Base-by-base conservation (phyloP, 2,888 invertebrate species). In the Drosophila monieri region DNA sequence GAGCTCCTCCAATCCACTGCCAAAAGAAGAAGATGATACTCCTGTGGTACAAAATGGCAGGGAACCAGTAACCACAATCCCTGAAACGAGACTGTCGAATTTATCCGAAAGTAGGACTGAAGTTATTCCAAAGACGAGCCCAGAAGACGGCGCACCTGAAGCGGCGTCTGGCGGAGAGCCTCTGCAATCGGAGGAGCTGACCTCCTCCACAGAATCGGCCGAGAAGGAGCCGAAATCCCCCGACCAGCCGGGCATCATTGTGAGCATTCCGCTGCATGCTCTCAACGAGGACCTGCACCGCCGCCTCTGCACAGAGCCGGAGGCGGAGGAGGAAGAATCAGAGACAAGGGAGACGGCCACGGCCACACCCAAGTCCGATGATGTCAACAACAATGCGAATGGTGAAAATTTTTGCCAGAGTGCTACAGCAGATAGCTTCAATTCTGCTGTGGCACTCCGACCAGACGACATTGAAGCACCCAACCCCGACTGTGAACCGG, bases 361-460 rank as follows among this genome's bases (percentile, higher is more conserved):
- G 18, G 18, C 35, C 2, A 14, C 54, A 6, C 44, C n/a, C 14
- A 77, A 83, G 1, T n/a, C 49, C n/a, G 85, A 83, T 21, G 85
- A 87, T 43, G 72, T 87, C 0, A 86, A 83, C 18, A 85, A 80
- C 52, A 88, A 84, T 66, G 78, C 41, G 3, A 84, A 80, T 52
- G 55, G 43, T 37, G 87, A 84, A 73, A 71, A 88, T 89, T 89
- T 89, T 88, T 76, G 77, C 65, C 75, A 74, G 74, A 77, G 85
- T 88, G 88, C 88, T 76, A 81, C 80, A 77, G 87, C 77, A 74
- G 89, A 69, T 77, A 85, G 87, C 85, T 86, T 86, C 87, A 85
- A 86, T 78, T 58, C 83, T 71, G 80, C 76, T 84, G 80, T 80
- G 64, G 88, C 86, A 89, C 88, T 75, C 72, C 43, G 27, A 43